A percentile compares a stretch with the other conserved stretches of the same genome.
Conservation (phyloP, 2,113 vertebrate genomes). For the Chitala chitala region DNA sequence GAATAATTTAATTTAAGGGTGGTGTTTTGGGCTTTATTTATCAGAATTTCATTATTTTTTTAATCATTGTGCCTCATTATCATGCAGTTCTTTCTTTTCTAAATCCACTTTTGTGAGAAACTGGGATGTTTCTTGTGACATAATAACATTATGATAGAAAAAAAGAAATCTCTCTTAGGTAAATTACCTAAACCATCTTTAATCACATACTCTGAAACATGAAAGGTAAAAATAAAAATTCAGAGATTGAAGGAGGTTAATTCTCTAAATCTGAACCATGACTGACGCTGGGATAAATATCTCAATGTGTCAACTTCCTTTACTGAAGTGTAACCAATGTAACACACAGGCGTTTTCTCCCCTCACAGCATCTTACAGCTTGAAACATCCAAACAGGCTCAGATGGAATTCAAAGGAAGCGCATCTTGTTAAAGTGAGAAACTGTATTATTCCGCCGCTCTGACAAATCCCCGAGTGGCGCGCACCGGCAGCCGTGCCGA, state of each 20-base stretch:
- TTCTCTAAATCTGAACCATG: not conserved
- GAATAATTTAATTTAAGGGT: too few species aligned
- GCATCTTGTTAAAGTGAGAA: conserved; percentile 29
- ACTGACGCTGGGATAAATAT: not conserved
- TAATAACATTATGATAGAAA: too few species aligned
- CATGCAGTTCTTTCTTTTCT: too few species aligned
- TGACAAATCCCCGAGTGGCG: conserved; percentile 37
- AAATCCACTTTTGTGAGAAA: too few species aligned
- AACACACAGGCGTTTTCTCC: not conserved
- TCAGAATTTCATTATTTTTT: too few species aligned
- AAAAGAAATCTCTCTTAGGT: not conserved
- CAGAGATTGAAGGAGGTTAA: not conserved
- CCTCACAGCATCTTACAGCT: not conserved
- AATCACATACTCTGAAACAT: not conserved
- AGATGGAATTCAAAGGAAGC: not conserved
- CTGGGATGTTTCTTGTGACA: too few species aligned
- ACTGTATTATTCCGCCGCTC: conserved; percentile 31
- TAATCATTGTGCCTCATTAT: too few species aligned
- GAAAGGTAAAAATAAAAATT: not conserved
- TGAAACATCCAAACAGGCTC: not conserved
- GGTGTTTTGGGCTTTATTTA: too few species aligned
- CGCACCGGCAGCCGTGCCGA: conserved; percentile 28
- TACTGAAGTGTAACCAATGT: not conserved
- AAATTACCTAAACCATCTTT: not conserved
- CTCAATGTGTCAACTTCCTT: not conserved